These are phyloP conservation scores for Urocolius indicus DNA, from an alignment of 2,113 vertebrate genomes.

Conservation along the genomic window DNA sequence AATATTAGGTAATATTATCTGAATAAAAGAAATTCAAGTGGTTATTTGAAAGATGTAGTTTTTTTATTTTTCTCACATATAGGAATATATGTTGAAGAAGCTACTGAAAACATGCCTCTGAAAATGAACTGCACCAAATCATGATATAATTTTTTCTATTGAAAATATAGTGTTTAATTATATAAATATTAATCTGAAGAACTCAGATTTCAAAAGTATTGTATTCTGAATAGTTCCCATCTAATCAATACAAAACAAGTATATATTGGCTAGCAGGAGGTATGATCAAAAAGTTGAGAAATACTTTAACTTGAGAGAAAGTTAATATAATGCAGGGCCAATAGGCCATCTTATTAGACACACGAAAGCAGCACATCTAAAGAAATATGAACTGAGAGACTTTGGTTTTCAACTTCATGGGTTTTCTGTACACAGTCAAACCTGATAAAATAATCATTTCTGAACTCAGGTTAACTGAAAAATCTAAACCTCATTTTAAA, in stretches of 20 bases:
- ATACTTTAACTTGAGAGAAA: not conserved
- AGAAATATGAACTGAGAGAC: not conserved
- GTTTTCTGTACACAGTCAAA: not conserved
- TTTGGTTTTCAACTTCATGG: not conserved
- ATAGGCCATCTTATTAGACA: not conserved
- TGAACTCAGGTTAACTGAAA: not conserved
- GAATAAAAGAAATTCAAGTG: not conserved
- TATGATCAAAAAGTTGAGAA: not conserved
- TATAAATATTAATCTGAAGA: not conserved
- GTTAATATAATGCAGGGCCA: not conserved
- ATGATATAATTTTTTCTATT: not conserved
- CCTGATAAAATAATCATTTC: not conserved
- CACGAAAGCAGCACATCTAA: not conserved
- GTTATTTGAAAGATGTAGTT: not conserved
- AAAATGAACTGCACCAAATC: not conserved
- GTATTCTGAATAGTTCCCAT: not conserved
- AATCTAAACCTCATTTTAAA: slow-evolving; percentile 1
- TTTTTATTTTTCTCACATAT: not conserved
- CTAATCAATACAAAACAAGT: not conserved
- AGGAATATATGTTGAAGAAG: not conserved
- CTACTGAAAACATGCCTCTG: not conserved
- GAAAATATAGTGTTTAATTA: not conserved
- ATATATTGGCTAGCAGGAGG: not conserved
- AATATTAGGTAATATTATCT: not conserved
- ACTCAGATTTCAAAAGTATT: not conserved